Evolutionary conservation across 2,888 invertebrate genomes (phyloP), one percentile per base, ranked within the genome.

Genomic region (Agrypnus murinus): DNA sequence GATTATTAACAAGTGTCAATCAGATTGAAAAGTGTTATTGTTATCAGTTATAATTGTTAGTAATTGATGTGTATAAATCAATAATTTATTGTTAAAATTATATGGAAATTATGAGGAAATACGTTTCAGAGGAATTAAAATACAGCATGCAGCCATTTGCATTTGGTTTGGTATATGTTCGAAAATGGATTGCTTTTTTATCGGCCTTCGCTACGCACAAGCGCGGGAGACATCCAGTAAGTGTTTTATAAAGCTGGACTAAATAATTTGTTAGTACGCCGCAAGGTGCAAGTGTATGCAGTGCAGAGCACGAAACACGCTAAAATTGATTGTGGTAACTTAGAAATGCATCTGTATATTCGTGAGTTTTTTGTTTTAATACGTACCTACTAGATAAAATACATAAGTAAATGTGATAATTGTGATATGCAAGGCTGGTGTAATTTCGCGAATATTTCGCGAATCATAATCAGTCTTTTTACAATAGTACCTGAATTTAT

Each of bases 391-490:
- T n/a, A 69, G 31, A 36, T 67, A 73, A 65, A 69, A 69, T 72
- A 73, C 68, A 67, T 60, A 74, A 75, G 64, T 74, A 74, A 76
- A 75, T 76, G 76, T 76, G 76, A 76, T 76, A 76, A 69, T 71
- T 76, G 76, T 76, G 76, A 76, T 76, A 77, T 74, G 75, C 75
- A 74, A 70, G 76, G 74, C 75, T 76, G 76, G 75, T 72, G 72
- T 66, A 73, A 74, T 71, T 72, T 76, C 76, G 75, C 76, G 75
- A 76, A 69, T 70, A 65, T 73, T 73, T 76, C 75, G 75, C 75
- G 75, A 76, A 71, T 67, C 71, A 72, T 72, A 72, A 65, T 72
- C 74, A 70, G 74, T 74, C 75, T 73, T 74, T 72, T 70, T 69
- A 69, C 71, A 73, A 74, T 69, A 73, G 75, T 76, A 76, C 75